Percentiles rank a stretch among this genome's conserved stretches.
phyloP scores from a whole-genome alignment of 2,113 vertebrate species.

The Pygathrix nemaeus region DNA sequence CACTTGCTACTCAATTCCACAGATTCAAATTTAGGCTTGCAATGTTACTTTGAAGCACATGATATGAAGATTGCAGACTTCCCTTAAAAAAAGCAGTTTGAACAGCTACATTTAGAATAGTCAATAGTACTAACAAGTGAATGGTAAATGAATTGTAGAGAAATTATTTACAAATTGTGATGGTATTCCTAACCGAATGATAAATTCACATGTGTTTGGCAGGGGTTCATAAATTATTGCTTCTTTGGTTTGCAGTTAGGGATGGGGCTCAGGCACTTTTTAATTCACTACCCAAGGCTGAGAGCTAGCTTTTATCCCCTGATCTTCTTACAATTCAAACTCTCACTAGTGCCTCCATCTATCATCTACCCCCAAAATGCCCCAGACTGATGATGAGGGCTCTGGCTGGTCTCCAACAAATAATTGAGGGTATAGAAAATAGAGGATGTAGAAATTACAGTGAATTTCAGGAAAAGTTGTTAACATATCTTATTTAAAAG shows the following conservation, averaged over 20 bases:
- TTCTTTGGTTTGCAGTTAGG: slow-evolving; percentile 10
- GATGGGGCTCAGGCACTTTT: slow-evolving; percentile 8
- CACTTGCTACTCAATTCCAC: background rate
- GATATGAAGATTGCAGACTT: background rate
- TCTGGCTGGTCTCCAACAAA: background rate
- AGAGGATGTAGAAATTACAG: background rate
- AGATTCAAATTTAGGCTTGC: background rate
- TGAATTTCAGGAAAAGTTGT: background rate
- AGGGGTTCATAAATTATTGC: background rate
- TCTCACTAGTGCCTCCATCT: background rate
- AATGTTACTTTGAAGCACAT: background rate
- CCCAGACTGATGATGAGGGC: background rate
- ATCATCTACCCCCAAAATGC: background rate
- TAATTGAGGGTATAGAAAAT: background rate
- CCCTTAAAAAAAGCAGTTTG: background rate
- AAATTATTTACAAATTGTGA: background rate
- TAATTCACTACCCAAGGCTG: background rate
- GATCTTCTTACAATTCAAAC: background rate
- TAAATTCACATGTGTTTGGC: slow-evolving; percentile 40
- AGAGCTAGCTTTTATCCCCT: background rate
- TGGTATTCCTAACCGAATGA: slow-evolving; percentile 34
- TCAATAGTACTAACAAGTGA: background rate
- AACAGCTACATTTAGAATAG: background rate
- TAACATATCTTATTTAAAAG: background rate
- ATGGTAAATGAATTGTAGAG: slow-evolving; percentile 42